Evolutionary conservation across 2,888 invertebrate species (phyloP).

Genomic region (Dicranocentrus wangi): DNA sequence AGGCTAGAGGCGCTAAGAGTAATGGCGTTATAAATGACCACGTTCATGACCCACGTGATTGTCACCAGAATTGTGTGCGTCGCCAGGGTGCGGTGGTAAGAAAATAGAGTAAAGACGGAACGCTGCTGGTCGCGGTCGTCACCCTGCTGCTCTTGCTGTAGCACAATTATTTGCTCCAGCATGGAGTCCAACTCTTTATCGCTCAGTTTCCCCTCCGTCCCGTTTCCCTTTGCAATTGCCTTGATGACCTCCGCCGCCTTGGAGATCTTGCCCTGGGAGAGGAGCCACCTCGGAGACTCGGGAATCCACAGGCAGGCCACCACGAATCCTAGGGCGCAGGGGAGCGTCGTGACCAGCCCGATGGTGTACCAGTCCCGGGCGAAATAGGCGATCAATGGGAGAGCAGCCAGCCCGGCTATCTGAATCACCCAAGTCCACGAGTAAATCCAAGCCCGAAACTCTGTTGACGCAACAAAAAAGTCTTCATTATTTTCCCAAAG

Average conservation of each 20-base stretch:
- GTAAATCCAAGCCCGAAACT: slow-evolving; percentile 66
- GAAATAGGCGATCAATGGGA: slow-evolving; percentile 73
- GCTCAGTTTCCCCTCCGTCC: slow-evolving; percentile 47
- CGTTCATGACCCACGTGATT: slow-evolving; percentile 67
- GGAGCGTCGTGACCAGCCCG: slow-evolving; percentile 73
- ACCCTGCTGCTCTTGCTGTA: too few relatives aligned
- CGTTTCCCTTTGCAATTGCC: slow-evolving; percentile 56
- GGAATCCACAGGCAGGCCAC: slow-evolving; percentile 71
- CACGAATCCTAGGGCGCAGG: slow-evolving; percentile 65
- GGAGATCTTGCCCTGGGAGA: slow-evolving; percentile 64
- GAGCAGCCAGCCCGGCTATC: slow-evolving; percentile 73
- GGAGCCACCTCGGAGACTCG: slow-evolving; percentile 73
- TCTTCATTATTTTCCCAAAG: too few relatives aligned
- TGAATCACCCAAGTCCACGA: slow-evolving; percentile 65
- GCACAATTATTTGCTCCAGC: slow-evolving; percentile 57
- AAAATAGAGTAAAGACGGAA: slow-evolving; percentile 65
- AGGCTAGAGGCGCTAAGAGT: slow-evolving; percentile 68
- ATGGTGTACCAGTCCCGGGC: slow-evolving; percentile 73
- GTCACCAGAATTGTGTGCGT: slow-evolving; percentile 68
- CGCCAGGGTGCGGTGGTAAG: slow-evolving; percentile 58
- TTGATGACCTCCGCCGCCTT: slow-evolving; percentile 50
- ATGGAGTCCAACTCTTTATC: slow-evolving; percentile 44
- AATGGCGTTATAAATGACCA: slow-evolving; percentile 64
- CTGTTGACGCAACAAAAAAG: too few relatives aligned
- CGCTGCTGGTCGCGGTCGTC: slow-evolving; percentile 49